phyloP scores from a whole-genome alignment of 2,888 invertebrate species.

The Cheiracanthium punctorium region DNA sequence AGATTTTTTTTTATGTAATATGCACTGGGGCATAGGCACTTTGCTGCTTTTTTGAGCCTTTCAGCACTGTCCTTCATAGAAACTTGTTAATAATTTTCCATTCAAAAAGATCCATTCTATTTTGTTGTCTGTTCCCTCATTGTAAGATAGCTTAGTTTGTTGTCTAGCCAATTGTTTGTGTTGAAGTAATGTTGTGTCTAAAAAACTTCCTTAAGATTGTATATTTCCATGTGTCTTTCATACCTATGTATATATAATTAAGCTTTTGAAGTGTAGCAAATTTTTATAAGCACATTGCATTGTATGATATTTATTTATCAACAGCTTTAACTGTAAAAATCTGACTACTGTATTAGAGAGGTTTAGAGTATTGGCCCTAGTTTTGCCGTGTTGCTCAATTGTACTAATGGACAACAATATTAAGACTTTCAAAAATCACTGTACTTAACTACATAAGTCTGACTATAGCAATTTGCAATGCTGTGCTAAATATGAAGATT shows the following conservation, averaged over 20 bases:
- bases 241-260: not conserved
- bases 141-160: too few relatives aligned
- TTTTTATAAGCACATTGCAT: not conserved
- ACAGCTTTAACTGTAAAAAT: not conserved
- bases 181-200: not conserved
- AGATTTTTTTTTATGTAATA: too few relatives aligned
- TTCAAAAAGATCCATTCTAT: too few relatives aligned
- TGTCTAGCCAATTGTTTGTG: not conserved
- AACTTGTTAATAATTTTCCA: too few relatives aligned
- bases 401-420: conserved; percentile 44
- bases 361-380: conserved; percentile 34
- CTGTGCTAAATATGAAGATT: conserved; percentile 25
- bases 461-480: conserved; percentile 25
- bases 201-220: not conserved
- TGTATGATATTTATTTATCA: not conserved
- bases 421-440: conserved; percentile 35
- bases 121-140: too few relatives aligned
- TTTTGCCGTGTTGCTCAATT: conserved; percentile 51
- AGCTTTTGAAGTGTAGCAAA: not conserved
- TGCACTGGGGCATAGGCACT: too few relatives aligned
- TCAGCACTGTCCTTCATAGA: too few relatives aligned
- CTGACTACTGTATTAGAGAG: conserved; percentile 1
- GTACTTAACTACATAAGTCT: conserved; percentile 11
- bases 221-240: not conserved
- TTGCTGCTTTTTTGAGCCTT: too few relatives aligned